Evolutionary conservation across 1,140 invertebrate species (phyloP), one percentile per base, ranked within the genome.

Genomic region (Brachionus manjavacas): DNA sequence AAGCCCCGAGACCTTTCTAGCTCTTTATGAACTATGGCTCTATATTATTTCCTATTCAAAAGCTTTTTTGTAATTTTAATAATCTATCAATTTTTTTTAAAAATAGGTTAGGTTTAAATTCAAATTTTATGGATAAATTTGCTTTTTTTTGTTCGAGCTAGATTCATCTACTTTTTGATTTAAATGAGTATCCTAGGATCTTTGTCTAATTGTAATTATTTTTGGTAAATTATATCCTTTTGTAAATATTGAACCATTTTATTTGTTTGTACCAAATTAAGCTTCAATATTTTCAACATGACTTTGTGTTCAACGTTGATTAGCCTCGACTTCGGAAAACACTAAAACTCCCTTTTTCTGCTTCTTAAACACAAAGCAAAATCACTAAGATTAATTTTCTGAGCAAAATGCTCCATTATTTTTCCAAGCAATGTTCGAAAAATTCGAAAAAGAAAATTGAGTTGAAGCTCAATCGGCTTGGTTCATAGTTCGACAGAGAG

Each of bases 321-420:
- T 60, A 60, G 20, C 52, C 52, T 60, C 66, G 14, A 68, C 66
- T 68, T 68, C 25, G 66, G 28, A 68, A 68, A 68, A 68, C 66
- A 68, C 66, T 31, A 68, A 68, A 68, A 68, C 66, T 68, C 66
- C 66, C 66, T 68, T 68, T 68, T 68, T 39, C 25, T 68, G 52
- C 52, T 60, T 60, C 9, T 60, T 60, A 60, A 35, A 35, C 31
- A 35, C 31, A 35, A 60, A 60, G 52, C 4, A n/a, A n/a, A 20
- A 60, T 20, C 2, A 60, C 4, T 9, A 25, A 1, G 20, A 60
- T 60, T 23, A 25, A 20, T 60, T 60, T 60, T 8, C n/a, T 20
- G 9, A 25, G 7, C 3, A 60, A 60, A 8, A 60, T 60, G 16
- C 8, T 55, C 14, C 16, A 20, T 49, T 7, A 20, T 16, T 16